phyloP scores from a whole-genome alignment of 2,888 invertebrate genomes.

The Agrochola lota region DNA sequence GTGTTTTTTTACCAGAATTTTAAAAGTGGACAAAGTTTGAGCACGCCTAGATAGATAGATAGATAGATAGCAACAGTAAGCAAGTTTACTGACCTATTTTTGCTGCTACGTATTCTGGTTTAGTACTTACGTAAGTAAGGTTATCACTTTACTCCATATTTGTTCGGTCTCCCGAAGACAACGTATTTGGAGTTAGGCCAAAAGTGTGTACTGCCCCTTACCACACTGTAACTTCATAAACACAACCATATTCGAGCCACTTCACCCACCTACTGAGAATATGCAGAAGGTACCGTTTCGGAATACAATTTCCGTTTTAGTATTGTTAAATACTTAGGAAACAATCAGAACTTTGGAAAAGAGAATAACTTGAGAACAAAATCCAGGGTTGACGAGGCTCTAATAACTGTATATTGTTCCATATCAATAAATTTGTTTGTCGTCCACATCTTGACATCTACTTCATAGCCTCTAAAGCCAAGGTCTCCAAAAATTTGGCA shows the following conservation, averaged over 20 bases:
- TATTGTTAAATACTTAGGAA: not conserved
- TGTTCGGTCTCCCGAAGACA: conserved; percentile 56
- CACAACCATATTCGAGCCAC: conserved; percentile 38
- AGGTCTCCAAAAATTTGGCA: too few species aligned
- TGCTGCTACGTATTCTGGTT: not conserved
- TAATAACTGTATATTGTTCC: not conserved
- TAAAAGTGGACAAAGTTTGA: too few species aligned
- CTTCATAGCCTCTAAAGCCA: not conserved
- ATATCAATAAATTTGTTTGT: not conserved
- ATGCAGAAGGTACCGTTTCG: conserved; percentile 1
- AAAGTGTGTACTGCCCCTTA: conserved; percentile 53
- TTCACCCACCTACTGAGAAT: conserved; percentile 19
- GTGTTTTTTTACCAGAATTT: too few species aligned
- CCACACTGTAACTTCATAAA: conserved; percentile 46
- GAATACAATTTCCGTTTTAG: conserved; percentile 12
- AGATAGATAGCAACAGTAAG: not conserved
- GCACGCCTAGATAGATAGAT: too few species aligned
- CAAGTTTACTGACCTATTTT: not conserved
- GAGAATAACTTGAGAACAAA: not conserved
- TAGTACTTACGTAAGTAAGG: conserved; percentile 9
- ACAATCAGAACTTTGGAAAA: not conserved
- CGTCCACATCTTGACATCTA: not conserved
- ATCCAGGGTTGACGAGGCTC: not conserved
- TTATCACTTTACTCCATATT: conserved; percentile 50
- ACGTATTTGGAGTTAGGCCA: conserved; percentile 62